phyloP scores from a whole-genome alignment of 2,113 vertebrate species.

The Anser cygnoides region DNA sequence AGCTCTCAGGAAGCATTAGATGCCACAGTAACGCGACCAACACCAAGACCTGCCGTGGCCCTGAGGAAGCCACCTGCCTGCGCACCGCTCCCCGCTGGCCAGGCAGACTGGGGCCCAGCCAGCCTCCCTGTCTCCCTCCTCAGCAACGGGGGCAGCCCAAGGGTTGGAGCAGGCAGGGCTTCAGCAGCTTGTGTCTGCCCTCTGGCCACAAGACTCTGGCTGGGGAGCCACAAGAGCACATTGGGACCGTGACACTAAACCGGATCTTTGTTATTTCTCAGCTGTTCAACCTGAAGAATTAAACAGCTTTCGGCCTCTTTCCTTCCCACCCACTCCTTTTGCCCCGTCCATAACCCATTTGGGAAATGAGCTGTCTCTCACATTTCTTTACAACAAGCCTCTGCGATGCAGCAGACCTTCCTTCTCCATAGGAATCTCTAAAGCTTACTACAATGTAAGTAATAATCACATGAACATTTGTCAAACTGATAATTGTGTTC shows the following conservation, averaged over 20 bases:
- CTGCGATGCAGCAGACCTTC: background rate
- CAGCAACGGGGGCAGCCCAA: too few species aligned
- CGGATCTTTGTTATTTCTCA: background rate
- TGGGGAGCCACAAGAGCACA: background rate
- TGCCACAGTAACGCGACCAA: too few species aligned
- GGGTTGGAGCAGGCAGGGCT: background rate
- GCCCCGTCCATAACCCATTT: background rate
- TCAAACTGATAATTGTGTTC: background rate
- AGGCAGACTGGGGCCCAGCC: too few species aligned
- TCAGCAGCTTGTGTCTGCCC: background rate
- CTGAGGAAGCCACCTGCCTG: background rate
- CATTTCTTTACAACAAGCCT: background rate
- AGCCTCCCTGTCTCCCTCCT: background rate
- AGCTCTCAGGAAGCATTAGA: background rate
- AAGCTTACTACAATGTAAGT: background rate
- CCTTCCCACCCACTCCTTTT: background rate
- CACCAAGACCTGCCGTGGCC: accelerated
- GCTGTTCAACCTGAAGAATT: background rate
- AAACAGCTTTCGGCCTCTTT: background rate
- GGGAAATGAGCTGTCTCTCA: background rate
- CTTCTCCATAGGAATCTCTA: background rate
- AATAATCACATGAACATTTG: background rate
- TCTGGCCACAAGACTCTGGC: background rate
- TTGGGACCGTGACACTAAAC: accelerated
- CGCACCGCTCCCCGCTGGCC: background rate